A percentile compares a stretch with the other conserved stretches of the same genome.
Conservation (phyloP, 1,140 invertebrate species). For the Onthophagus taurus region DNA sequence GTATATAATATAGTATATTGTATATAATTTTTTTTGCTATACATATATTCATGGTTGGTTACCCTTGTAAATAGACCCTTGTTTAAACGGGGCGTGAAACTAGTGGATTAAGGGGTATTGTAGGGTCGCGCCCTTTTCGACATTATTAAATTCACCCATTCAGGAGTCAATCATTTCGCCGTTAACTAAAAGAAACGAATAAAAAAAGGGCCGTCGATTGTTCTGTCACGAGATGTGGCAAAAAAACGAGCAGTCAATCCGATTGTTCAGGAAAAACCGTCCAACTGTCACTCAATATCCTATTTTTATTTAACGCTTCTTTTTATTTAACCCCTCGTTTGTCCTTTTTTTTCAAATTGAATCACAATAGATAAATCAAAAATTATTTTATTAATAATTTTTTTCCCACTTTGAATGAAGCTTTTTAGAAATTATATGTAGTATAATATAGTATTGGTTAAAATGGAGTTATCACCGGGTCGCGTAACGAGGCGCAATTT, state of each 20-base stretch:
- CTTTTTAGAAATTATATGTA: neutral
- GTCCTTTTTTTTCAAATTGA: neutral
- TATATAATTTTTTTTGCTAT: conserved; percentile 9
- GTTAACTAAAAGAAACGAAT: too few relatives aligned
- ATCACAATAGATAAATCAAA: too few relatives aligned
- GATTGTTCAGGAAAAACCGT: conserved; percentile 4
- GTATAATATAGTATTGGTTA: too few relatives aligned
- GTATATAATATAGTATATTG: neutral
- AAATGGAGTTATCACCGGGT: too few relatives aligned
- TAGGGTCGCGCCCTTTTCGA: too few relatives aligned
- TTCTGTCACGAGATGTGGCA: conserved; percentile 12
- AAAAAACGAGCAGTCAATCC: conserved; percentile 10
- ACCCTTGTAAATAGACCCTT: conserved; percentile 14
- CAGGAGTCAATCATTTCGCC: conserved; percentile 28
- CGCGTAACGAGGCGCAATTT: too few relatives aligned
- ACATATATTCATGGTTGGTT: conserved; percentile 25
- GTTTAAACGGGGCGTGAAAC: conserved; percentile 32
- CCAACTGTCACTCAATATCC: conserved; percentile 4
- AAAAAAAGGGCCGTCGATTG: conserved; percentile 18
- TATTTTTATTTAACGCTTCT: neutral
- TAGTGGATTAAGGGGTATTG: conserved; percentile 32
- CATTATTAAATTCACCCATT: conserved; percentile 33
- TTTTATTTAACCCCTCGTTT: neutral
- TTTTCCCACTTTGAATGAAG: neutral
- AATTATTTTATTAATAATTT: neutral